Evolutionary conservation across 2,888 invertebrate genomes (phyloP), one percentile per base, ranked within the genome.

Genomic region (Drosophila atroscutellata): DNA sequence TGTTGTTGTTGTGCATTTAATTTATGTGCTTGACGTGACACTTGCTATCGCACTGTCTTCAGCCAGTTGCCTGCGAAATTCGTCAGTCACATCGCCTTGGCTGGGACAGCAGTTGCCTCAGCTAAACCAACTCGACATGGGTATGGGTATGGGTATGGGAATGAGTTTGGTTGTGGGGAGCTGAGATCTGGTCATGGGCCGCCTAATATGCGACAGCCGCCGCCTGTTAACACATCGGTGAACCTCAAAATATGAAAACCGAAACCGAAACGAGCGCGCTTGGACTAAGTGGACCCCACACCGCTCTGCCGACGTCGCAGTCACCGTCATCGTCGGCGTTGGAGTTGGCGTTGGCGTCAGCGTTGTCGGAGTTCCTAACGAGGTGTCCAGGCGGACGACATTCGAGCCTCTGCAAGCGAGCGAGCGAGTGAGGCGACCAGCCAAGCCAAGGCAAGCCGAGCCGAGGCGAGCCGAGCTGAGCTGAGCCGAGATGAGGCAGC

Each of bases 21-120:
- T 89, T 90, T 91, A 90, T 91, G 89, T 83, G 71, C 75, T 79
- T 81, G 87, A 91, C 91, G 92, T 90, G 91, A 91, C 92, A 91
- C 90, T 91, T 91, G 91, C 88, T 90, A 88, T 83, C 91, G 73
- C 66, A 68, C 73, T 45, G 62, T 70, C 68, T 67, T 70, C 70
- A 51, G 54, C 57, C 60, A 49, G 61, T 66, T 56, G 80, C 54
- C 63, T 42, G 70, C 66, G 59, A 77, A 75, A 80, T 80, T 81
- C 81, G 78, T 77, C 80, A 72, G 74, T 63, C 65, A 30, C 47
- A 65, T 62, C 56, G 68, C 62, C 61, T 42, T 73, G 73, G 61
- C 32, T 32, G 77, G 51, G 42, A 30, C 30, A 24, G 39, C 39
- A 15, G 39, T 30, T 50, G 11, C 11, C n/a, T 50, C 56, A 42